Conservation (phyloP, 1,140 invertebrate genomes). For the Coboldia fuscipes region DNA sequence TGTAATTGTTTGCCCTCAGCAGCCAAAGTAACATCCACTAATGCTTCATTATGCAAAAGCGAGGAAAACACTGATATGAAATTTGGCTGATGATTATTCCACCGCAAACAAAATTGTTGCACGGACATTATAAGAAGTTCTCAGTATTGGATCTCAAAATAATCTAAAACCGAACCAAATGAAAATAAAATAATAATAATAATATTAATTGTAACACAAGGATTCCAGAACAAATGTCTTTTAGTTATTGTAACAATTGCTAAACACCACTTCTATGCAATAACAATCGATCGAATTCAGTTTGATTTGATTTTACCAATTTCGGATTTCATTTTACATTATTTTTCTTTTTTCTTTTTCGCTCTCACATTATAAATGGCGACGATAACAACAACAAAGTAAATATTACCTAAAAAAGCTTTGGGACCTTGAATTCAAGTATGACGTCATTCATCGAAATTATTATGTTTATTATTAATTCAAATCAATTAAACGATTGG, state of each 20-base stretch:
- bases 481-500: neutral
- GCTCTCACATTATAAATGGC: neutral
- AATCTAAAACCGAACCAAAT: neutral
- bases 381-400: neutral
- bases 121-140: conserved; percentile 30
- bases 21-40: conserved; percentile 72
- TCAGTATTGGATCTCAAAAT: neutral
- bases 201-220: neutral
- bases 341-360: neutral
- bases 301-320: neutral
- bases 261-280: neutral
- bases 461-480: neutral
- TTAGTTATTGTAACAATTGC: neutral
- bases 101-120: conserved; percentile 69
- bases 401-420: neutral
- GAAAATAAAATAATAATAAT: neutral
- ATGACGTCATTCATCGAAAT: conserved; percentile 4
- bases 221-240: neutral
- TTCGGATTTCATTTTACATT: neutral
- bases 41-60: conserved; percentile 52
- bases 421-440: conserved; percentile 4
- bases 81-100: conserved; percentile 79
- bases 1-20: conserved; percentile 64
- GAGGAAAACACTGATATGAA: conserved; percentile 69
- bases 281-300: neutral